phyloP scores from a whole-genome alignment of 2,888 invertebrate genomes.

The Cephus rjabovi region DNA sequence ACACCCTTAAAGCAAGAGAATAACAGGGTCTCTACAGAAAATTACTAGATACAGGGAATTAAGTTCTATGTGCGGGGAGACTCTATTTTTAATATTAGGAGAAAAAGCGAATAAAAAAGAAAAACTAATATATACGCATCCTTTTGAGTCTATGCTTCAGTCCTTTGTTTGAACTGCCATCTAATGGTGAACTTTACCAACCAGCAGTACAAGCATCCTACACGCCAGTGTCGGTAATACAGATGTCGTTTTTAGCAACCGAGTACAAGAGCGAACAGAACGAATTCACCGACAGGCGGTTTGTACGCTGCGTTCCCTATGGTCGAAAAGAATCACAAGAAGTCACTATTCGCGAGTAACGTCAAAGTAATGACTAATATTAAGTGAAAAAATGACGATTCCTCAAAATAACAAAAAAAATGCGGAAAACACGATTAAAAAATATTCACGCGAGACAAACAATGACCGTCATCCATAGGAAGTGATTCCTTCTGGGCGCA shows the following conservation, averaged over 20 bases:
- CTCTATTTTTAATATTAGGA: background rate
- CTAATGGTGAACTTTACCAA: background rate
- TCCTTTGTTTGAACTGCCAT: background rate
- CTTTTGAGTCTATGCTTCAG: background rate
- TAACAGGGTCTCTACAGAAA: background rate
- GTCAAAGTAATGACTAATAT: background rate
- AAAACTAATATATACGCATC: background rate
- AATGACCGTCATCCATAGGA: background rate
- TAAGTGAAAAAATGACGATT: background rate
- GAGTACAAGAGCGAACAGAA: background rate
- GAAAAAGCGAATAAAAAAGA: background rate
- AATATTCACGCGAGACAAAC: background rate
- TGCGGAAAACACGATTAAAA: background rate
- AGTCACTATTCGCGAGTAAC: background rate
- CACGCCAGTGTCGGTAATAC: background rate
- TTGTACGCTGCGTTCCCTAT: background rate
- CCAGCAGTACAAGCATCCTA: background rate
- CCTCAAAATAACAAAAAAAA: background rate
- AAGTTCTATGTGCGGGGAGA: background rate
- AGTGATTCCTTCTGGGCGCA: background rate
- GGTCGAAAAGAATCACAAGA: background rate
- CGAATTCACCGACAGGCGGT: background rate
- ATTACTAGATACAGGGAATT: background rate
- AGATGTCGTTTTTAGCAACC: background rate
- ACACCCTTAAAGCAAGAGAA: background rate